Conservation (phyloP, 2,888 invertebrate species). For the Prenolepis imparis region DNA sequence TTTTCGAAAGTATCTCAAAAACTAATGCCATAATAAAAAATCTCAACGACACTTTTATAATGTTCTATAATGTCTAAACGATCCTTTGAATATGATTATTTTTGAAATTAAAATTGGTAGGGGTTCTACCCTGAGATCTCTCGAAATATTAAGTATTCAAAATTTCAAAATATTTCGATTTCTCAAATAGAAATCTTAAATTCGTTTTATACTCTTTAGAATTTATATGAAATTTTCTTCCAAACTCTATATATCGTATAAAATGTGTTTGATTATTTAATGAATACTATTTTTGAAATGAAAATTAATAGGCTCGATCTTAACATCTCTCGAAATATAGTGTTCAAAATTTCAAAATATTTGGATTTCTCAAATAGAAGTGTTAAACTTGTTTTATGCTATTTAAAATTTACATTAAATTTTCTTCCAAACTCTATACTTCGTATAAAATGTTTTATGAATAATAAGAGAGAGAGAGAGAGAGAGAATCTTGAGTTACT, state of each 20-base stretch:
- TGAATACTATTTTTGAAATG: too few relatives aligned
- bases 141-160: background rate
- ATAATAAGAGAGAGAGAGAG: too few relatives aligned
- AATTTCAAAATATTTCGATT: background rate
- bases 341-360: background rate
- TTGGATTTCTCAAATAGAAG: background rate
- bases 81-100: background rate
- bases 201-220: background rate
- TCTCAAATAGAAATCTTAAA: background rate
- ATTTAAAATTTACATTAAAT: background rate
- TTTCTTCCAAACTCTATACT: background rate
- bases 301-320: background rate
- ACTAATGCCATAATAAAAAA: background rate
- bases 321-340: background rate
- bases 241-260: background rate
- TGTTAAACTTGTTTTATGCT: background rate
- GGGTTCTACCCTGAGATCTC: background rate
- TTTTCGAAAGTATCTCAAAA: background rate
- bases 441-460: background rate
- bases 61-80: background rate
- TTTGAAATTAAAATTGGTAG: background rate
- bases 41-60: background rate
- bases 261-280: background rate
- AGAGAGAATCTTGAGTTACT: background rate
- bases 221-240: background rate